phyloP scores from a whole-genome alignment of 1,140 invertebrate genomes.

The Druon quercuslanigerum region DNA sequence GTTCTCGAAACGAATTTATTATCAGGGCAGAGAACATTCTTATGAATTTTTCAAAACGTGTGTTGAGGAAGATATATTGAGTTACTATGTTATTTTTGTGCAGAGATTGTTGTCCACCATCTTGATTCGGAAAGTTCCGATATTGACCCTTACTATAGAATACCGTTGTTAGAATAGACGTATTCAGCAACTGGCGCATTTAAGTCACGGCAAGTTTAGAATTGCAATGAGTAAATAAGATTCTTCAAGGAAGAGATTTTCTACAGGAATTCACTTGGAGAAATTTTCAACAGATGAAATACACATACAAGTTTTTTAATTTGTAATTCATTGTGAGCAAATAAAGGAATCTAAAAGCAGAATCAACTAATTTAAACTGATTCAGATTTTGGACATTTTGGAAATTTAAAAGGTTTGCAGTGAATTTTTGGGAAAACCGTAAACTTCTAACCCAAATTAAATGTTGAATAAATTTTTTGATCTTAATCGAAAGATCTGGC shows the following conservation, averaged over 20 bases:
- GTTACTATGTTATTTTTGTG: not conserved
- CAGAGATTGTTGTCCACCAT: not conserved
- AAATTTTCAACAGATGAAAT: too few species aligned
- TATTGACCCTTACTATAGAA: not conserved
- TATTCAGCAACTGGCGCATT: not conserved
- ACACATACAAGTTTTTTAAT: too few species aligned
- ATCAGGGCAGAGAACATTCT: not conserved
- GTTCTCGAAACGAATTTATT: not conserved
- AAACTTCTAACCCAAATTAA: conserved; percentile 19
- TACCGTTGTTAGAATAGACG: not conserved
- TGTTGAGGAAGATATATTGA: not conserved
- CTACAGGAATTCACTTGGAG: too few species aligned
- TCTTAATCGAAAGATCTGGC: conserved; percentile 36
- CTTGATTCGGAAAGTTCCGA: not conserved
- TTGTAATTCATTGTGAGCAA: too few species aligned
- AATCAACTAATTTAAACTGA: too few species aligned
- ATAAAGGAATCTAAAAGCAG: too few species aligned
- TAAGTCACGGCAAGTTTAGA: not conserved
- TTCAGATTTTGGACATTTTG: too few species aligned
- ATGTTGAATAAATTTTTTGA: too few species aligned
- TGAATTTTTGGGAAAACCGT: not conserved
- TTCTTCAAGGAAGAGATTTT: too few species aligned
- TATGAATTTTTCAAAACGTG: not conserved
- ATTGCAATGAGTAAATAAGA: not conserved
- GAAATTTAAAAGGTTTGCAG: too few species aligned